Evolutionary conservation across 2,797 vertebrate genomes (phyloP).

Genomic region (Acanthurus lineatus): DNA sequence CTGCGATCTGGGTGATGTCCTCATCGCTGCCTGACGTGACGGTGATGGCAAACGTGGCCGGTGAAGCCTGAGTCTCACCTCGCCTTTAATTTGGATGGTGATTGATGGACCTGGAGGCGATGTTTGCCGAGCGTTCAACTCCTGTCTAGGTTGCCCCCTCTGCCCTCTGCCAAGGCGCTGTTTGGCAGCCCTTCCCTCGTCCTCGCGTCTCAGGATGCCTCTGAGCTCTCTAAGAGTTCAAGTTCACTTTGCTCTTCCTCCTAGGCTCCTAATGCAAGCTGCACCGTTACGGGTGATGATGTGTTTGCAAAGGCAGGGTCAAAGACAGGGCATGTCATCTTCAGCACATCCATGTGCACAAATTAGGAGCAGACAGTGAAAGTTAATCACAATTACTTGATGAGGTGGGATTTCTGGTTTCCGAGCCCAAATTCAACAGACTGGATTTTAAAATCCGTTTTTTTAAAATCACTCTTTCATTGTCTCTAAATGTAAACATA

Average conservation of each 20-base stretch:
- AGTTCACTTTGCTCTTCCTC: conserved; percentile 62
- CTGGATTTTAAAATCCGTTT: too few species aligned
- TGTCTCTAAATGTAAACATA: neutral
- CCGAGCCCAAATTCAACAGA: too few species aligned
- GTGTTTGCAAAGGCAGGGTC: conserved; percentile 1
- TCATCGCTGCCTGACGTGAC: conserved; percentile 62
- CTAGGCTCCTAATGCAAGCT: conserved; percentile 4
- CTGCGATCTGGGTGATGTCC: conserved; percentile 68
- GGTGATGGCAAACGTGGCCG: conserved; percentile 57
- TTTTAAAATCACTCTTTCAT: neutral
- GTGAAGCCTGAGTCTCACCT: conserved; percentile 63
- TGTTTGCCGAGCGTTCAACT: conserved; percentile 49
- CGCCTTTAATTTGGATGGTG: conserved; percentile 73
- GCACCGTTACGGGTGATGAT: neutral
- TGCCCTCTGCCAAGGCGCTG: conserved; percentile 18
- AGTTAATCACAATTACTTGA: too few species aligned
- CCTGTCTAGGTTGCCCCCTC: conserved; percentile 56
- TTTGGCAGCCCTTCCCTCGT: conserved; percentile 55
- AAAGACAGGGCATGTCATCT: neutral
- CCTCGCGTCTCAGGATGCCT: conserved; percentile 55
- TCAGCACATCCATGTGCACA: neutral
- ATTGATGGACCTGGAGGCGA: conserved; percentile 82
- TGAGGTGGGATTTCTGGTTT: too few species aligned
- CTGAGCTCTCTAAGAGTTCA: conserved; percentile 64
- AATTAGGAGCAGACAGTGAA: neutral